Evolutionary conservation across 2,888 invertebrate genomes (phyloP).

Genomic region (Sabatieria punctata): DNA sequence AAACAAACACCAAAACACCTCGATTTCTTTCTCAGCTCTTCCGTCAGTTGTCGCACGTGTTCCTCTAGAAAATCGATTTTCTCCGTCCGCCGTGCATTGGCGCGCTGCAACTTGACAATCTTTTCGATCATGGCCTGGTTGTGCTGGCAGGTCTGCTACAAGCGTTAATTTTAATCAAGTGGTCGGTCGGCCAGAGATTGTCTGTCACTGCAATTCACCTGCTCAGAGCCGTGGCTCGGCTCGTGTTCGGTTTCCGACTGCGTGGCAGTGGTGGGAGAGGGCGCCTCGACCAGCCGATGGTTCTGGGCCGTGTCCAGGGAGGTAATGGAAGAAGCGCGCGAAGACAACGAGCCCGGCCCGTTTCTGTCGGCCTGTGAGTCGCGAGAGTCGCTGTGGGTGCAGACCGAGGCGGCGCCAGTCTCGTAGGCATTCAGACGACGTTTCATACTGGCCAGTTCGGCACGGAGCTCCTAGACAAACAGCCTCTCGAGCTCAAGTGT

Average conservation of each 20-base stretch:
- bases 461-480: conserved; percentile 49
- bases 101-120: conserved; percentile 74
- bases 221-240: no score
- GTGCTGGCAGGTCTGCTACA: conserved; percentile 13
- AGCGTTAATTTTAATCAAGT: no score
- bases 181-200: no score
- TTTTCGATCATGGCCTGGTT: conserved; percentile 64
- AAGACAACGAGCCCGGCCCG: conserved; percentile 5
- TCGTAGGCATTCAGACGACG: conserved; percentile 32
- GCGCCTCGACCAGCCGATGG: neutral
- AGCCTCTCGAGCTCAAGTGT: no score
- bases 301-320: neutral
- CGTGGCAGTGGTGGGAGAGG: neutral
- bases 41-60: conserved; percentile 61
- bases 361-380: conserved; percentile 30
- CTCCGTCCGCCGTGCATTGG: conserved; percentile 66
- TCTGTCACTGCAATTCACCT: no score
- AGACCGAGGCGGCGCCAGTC: conserved; percentile 6
- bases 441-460: conserved; percentile 44
- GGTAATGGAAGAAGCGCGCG: conserved; percentile 1
- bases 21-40: conserved; percentile 70
- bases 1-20: conserved; percentile 13
- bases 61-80: conserved; percentile 89
- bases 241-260: neutral
- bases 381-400: conserved; percentile 30